phyloP scores from a whole-genome alignment of 2,113 vertebrate genomes.

The Jacana jacana region DNA sequence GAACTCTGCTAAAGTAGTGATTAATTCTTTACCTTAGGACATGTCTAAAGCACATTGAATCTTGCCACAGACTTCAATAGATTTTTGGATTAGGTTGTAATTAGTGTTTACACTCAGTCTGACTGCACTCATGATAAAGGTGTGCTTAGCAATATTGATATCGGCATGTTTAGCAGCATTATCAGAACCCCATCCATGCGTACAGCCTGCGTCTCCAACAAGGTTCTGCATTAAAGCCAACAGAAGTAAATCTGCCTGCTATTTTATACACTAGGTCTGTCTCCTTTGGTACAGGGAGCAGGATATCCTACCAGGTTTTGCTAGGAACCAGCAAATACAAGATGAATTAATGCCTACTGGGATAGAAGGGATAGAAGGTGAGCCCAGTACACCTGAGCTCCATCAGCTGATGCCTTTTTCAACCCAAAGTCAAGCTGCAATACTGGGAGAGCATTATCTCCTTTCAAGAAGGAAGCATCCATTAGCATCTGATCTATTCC shows the following conservation, averaged over 20 bases:
- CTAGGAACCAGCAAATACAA: neutral
- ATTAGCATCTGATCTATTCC: neutral
- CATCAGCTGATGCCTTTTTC: neutral
- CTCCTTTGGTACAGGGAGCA: neutral
- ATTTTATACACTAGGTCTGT: neutral
- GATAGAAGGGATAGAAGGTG: neutral
- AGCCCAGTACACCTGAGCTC: neutral
- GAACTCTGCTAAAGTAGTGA: neutral
- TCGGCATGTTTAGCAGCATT: neutral
- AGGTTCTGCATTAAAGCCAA: neutral
- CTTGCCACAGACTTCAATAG: neutral
- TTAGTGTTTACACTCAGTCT: slow-evolving; percentile 17
- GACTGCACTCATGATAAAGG: neutral
- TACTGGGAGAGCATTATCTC: too few relatives aligned
- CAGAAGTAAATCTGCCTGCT: neutral
- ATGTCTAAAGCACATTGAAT: neutral
- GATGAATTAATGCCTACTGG: neutral
- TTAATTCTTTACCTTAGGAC: neutral
- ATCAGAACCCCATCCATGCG: neutral
- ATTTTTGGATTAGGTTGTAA: slow-evolving; percentile 27
- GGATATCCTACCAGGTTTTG: neutral
- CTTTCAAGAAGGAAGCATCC: too few relatives aligned
- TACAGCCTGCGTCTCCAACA: neutral
- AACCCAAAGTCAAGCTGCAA: neutral
- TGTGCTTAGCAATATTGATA: neutral